Base-by-base conservation (phyloP, 2,888 invertebrate species). In the Polydrusus cervinus region DNA sequence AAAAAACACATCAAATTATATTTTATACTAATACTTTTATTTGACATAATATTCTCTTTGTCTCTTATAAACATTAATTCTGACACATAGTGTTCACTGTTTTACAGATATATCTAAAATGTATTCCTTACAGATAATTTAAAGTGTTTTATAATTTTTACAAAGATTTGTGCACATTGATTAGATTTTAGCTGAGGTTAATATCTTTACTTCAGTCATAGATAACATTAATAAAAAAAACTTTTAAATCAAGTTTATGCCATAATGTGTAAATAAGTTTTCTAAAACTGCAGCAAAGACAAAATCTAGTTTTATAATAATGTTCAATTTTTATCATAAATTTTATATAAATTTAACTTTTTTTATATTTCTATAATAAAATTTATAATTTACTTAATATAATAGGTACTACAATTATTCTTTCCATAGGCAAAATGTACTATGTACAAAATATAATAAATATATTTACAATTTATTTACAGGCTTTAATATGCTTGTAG, bases 1-100 rank as follows among this genome's bases (percentile, higher is more conserved):
- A 9, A 34, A 34, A 65, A 34, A 65, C 51, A 16, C 11, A 34
- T 25, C 1, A 30, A 20, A n/a, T n/a, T n/a, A n/a, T n/a, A 9
- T 49, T 38, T 65, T 65, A 51, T 47, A 65, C 34, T 49, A 47
- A 47, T n/a, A n/a, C n/a, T 45, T 65, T 65, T 51, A 65, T 65
- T 65, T 49, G 30, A 64, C 64, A 64, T 64, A 47, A 64, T 64
- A 45, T 45, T 30, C 20, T 61, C n/a, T 43, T 20, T 40, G 18
- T 16, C 34, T 38, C 16, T 51, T 65, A 65, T 65, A 49, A 47
- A 65, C 65, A 65, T 65, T 49, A 34, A 65, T 65, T 65, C 18
- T 65, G 45, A 51, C 30, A 60, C 34, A 55, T 55, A 55, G 34
- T 16, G 16, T 38, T 38, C 34, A 51, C 49, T 14, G 47, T 49